Conservation (phyloP, 2,113 vertebrate genomes). For the Albula glossodonta region DNA sequence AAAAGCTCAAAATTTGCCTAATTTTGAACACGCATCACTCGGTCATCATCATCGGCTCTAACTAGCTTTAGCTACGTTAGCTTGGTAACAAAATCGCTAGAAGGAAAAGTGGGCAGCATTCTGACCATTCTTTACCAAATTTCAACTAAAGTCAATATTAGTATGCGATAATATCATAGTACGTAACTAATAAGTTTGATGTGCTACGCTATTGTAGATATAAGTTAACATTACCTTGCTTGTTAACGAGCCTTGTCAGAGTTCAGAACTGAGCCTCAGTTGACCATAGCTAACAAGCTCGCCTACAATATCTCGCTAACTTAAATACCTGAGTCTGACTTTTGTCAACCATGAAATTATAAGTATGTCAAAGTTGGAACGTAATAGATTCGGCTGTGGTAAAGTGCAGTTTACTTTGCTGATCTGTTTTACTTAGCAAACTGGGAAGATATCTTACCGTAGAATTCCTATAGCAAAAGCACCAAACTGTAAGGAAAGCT, state of each 20-base stretch:
- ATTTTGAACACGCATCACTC: neutral
- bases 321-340: neutral
- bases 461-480: neutral
- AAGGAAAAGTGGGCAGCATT: neutral
- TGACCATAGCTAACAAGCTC: neutral
- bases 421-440: slow-evolving; percentile 30
- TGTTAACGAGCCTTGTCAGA: no score
- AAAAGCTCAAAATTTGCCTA: neutral
- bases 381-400: neutral
- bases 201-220: no score
- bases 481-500: slow-evolving; percentile 62
- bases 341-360: slow-evolving; percentile 9
- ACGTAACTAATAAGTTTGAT: no score
- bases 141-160: no score
- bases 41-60: neutral
- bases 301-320: neutral
- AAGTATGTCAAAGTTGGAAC: neutral
- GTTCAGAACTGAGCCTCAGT: no score
- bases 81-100: neutral
- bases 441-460: slow-evolving; percentile 39
- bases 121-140: neutral
- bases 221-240: no score
- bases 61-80: neutral
- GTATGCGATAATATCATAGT: no score
- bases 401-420: neutral